Evolutionary conservation across 2,888 invertebrate genomes (phyloP).

Genomic region (Sabellastarte sp.): DNA sequence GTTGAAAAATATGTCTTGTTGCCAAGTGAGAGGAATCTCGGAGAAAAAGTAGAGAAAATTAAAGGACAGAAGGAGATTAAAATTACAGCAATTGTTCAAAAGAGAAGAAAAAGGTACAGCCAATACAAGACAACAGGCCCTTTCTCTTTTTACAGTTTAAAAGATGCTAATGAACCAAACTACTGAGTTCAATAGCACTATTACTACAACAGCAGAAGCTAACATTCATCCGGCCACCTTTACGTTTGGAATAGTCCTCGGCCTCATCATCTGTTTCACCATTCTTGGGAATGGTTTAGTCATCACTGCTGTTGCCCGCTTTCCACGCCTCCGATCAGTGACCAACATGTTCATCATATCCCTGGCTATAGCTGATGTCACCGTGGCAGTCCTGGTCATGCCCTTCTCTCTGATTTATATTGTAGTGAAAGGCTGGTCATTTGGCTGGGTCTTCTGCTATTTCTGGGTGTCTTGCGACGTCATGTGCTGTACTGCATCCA

Average conservation of each 20-base stretch:
- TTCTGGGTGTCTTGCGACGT: constrained; percentile 56
- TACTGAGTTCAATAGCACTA: no score
- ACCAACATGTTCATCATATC: constrained; percentile 50
- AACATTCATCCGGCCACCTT: no score
- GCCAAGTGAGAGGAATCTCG: no score
- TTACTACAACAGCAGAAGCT: no score
- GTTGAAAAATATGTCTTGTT: no score
- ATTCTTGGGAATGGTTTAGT: constrained; percentile 50
- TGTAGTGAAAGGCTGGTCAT: constrained; percentile 40
- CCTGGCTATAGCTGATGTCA: constrained; percentile 51
- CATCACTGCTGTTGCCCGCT: constrained; percentile 43
- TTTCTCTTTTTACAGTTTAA: no score
- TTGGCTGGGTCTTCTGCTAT: constrained; percentile 49
- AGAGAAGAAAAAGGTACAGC: no score
- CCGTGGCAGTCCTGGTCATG: constrained; percentile 53
- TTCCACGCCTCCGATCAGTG: constrained; percentile 43
- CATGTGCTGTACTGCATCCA: constrained; percentile 55
- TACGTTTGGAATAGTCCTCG: constrained; percentile 12
- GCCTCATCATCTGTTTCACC: constrained; percentile 29
- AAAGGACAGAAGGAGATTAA: no score
- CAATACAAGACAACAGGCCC: no score
- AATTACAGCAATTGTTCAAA: no score
- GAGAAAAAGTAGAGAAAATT: no score
- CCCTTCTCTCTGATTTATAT: constrained; percentile 49
- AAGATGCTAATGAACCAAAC: no score